Conservation (phyloP, 2,113 vertebrate genomes). For the Neotoma lepida region DNA sequence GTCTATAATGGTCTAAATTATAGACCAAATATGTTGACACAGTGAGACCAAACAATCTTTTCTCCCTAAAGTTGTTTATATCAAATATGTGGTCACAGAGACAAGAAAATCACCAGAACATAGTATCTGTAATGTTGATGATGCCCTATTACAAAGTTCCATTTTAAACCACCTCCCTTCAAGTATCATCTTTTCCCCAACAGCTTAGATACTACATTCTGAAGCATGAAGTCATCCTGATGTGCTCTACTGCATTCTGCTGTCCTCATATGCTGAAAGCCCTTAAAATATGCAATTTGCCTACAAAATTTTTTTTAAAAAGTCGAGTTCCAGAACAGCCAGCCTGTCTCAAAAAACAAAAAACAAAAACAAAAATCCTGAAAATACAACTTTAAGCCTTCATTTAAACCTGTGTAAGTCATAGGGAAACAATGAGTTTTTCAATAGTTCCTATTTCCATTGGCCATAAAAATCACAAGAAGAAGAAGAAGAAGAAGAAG, state of each 20-base stretch:
- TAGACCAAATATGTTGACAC: neutral
- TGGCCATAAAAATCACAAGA: neutral
- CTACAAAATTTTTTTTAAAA: neutral
- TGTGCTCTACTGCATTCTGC: neutral
- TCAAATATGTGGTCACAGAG: neutral
- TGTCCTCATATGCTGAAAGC: neutral
- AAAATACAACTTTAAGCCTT: neutral
- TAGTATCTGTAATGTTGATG: neutral
- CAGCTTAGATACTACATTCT: accelerated
- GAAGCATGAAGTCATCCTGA: accelerated
- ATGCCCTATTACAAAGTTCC: neutral
- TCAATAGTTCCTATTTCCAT: neutral
- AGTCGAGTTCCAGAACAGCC: no score
- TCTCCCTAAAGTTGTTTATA: neutral
- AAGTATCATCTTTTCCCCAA: neutral
- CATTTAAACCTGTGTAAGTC: neutral
- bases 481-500: no score
- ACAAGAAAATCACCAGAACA: neutral
- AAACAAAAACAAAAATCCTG: neutral
- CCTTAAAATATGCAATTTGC: neutral
- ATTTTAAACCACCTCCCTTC: neutral
- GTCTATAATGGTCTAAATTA: no score
- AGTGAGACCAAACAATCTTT: neutral
- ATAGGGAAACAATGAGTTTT: neutral
- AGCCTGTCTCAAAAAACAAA: no score